Percentiles rank a stretch among this genome's conserved stretches.
Conservation (phyloP, 2,888 invertebrate genomes). For the Brachypalpus laphriformis region DNA sequence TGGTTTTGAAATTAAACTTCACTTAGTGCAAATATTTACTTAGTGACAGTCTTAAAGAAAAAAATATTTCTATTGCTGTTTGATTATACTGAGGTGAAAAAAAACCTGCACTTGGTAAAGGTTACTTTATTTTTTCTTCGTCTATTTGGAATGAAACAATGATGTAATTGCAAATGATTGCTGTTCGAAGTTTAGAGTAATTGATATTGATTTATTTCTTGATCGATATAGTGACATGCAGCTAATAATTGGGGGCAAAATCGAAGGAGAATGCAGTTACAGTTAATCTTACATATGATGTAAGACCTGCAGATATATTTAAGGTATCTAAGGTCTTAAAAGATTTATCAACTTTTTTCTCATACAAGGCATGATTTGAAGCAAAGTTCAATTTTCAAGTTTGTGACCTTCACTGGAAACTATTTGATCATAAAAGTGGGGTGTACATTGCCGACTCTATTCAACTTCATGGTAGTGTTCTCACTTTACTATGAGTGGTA, state of each 20-base stretch:
- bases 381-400: background rate
- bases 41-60: background rate
- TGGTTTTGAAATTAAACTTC: background rate
- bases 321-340: background rate
- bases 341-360: background rate
- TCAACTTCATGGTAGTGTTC: background rate
- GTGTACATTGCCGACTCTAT: background rate
- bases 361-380: background rate
- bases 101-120: conserved; percentile 17
- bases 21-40: background rate
- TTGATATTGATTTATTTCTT: background rate
- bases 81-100: background rate
- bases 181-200: background rate
- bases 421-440: background rate
- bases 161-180: conserved; percentile 15
- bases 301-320: background rate
- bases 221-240: background rate
- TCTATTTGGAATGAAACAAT: background rate
- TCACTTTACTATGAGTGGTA: background rate
- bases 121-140: background rate
- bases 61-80: background rate
- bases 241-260: background rate
- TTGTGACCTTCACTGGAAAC: background rate
- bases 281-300: background rate
- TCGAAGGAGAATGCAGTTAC: background rate